phyloP scores from a whole-genome alignment of 2,113 vertebrate genomes.

The Pterocles burchelli region DNA sequence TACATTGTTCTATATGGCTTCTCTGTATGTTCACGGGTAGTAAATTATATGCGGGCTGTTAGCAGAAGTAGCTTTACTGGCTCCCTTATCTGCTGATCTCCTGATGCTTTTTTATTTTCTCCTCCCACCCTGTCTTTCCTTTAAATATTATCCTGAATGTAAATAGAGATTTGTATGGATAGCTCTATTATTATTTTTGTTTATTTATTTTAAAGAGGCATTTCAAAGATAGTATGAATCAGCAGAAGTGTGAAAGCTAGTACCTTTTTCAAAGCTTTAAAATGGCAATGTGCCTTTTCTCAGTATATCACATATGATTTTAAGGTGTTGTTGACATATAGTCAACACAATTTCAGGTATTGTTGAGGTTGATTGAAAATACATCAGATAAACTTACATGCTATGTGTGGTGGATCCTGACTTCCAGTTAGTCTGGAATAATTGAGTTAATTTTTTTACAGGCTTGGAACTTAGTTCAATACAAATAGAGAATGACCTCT shows the following conservation, averaged over 20 bases:
- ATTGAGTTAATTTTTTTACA: neutral
- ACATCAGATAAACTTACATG: neutral
- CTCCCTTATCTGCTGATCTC: neutral
- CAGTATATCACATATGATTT: neutral
- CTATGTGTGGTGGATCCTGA: accelerated
- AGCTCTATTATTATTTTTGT: neutral
- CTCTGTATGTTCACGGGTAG: neutral
- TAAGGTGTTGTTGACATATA: neutral
- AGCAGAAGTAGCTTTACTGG: neutral
- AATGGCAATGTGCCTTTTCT: neutral
- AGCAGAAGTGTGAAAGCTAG: neutral
- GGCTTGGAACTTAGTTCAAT: neutral
- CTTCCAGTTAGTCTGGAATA: neutral
- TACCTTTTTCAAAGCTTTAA: neutral
- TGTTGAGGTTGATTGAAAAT: neutral
- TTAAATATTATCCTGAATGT: neutral
- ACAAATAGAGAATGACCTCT: neutral
- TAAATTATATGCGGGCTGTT: neutral
- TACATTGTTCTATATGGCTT: neutral
- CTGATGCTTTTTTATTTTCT: neutral
- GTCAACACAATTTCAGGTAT: neutral
- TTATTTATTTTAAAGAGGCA: neutral
- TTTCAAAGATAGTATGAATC: neutral
- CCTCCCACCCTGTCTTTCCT: neutral
- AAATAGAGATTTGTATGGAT: neutral